Evolutionary conservation across 2,113 vertebrate species (phyloP).

Genomic region (Brachypteracias leptosomus): DNA sequence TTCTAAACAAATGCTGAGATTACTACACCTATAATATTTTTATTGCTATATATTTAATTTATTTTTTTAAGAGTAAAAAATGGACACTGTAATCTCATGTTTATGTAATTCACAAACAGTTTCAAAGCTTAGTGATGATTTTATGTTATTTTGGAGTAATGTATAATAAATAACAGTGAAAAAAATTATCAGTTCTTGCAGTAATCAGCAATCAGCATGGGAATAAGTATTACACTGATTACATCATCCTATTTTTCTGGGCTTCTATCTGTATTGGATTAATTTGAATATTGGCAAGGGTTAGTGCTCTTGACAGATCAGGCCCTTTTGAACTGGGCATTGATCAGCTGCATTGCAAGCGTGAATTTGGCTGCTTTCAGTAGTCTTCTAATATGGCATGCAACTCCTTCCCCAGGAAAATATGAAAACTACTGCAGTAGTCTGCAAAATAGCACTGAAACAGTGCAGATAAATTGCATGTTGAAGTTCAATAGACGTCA

Average conservation of each 20-base stretch:
- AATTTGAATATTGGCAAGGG: neutral
- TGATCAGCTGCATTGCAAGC: neutral
- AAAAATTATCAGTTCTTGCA: neutral
- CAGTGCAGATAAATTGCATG: neutral
- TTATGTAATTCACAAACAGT: neutral
- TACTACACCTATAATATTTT: neutral
- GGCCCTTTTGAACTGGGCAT: neutral
- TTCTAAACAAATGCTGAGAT: neutral
- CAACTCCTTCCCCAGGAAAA: neutral
- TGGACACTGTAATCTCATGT: fast-evolving
- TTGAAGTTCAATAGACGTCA: neutral
- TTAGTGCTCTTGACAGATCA: neutral
- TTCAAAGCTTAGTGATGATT: neutral
- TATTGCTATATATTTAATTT: neutral
- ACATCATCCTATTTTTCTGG: neutral
- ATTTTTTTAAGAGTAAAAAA: neutral
- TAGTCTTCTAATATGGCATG: neutral
- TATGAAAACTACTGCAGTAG: neutral
- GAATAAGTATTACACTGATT: too few relatives aligned
- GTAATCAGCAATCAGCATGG: too few relatives aligned
- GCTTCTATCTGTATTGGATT: neutral
- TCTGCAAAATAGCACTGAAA: neutral
- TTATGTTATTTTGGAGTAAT: neutral
- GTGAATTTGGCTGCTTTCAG: neutral
- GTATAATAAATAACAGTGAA: neutral